These are phyloP conservation scores for Pteria penguin DNA, from an alignment of 2,888 invertebrate species.

Conservation along the genomic window DNA sequence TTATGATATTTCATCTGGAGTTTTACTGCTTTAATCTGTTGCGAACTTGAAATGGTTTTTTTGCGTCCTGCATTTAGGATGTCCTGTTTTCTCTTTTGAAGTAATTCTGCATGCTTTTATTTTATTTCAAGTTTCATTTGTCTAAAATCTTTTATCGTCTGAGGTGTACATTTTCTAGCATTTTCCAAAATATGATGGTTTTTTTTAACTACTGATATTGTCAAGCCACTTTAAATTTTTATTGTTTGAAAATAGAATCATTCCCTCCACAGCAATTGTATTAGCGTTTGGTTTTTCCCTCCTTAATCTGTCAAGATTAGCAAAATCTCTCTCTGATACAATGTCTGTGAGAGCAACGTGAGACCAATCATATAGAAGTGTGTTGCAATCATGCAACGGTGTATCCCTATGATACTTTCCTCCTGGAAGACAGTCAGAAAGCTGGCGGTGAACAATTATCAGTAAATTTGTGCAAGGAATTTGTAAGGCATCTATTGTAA, in stretches of 20 bases:
- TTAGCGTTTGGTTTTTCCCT: not conserved
- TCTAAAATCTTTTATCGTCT: not conserved
- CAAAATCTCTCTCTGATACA: not conserved
- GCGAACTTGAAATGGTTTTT: too few relatives aligned
- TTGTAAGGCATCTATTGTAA: slow-evolving; percentile 13
- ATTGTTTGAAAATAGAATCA: not conserved
- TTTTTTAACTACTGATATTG: not conserved
- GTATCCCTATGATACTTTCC: not conserved
- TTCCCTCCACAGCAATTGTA: not conserved
- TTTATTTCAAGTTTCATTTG: too few relatives aligned
- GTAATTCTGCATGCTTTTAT: too few relatives aligned
- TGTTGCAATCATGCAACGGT: not conserved
- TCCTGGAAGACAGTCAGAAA: not conserved
- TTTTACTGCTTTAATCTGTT: too few relatives aligned
- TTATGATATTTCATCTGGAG: too few relatives aligned
- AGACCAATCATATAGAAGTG: not conserved
- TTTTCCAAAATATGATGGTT: not conserved
- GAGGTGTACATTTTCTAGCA: not conserved
- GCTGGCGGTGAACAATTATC: slow-evolving; percentile 17
- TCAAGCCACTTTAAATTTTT: not conserved
- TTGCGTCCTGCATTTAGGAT: too few relatives aligned
- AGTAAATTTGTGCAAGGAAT: slow-evolving; percentile 18
- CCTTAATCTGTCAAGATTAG: too few relatives aligned
- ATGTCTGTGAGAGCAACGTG: not conserved
- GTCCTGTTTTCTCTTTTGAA: too few relatives aligned